Conservation (phyloP, 2,113 vertebrate genomes). For the Orycteropus afer region DNA sequence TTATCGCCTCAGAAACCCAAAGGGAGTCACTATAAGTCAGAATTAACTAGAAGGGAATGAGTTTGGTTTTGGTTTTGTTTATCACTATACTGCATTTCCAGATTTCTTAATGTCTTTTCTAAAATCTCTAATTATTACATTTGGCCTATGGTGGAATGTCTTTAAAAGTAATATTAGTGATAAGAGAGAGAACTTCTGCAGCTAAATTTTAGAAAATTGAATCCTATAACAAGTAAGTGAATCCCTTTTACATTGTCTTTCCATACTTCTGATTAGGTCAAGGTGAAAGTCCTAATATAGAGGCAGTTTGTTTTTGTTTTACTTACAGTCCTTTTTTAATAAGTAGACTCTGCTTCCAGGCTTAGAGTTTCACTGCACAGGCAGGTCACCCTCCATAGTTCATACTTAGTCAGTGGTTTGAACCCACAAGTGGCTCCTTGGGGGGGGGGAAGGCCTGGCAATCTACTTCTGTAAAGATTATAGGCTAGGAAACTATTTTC, state of each 20-base stretch:
- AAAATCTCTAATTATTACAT: not conserved
- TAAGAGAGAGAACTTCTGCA: not conserved
- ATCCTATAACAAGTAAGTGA: constrained; percentile 27
- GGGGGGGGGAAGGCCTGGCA: no score
- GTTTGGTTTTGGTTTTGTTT: not conserved
- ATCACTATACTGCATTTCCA: not conserved
- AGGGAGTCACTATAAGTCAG: no score
- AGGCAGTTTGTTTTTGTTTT: not conserved
- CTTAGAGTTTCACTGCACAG: not conserved
- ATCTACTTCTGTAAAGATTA: no score
- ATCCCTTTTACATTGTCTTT: constrained; percentile 2
- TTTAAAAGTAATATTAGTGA: not conserved
- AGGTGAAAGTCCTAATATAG: not conserved
- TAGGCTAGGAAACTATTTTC: no score
- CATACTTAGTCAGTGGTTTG: not conserved
- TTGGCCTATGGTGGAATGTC: not conserved
- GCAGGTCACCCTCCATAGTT: not conserved
- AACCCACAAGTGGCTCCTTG: no score
- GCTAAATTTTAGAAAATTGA: constrained; percentile 26
- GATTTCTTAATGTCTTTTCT: not conserved
- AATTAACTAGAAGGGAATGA: no score
- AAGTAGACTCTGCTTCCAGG: constrained; percentile 6
- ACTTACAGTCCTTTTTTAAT: constrained; percentile 32
- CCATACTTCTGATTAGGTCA: constrained; percentile 20
- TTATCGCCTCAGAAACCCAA: no score